Percentiles rank a stretch among this genome's conserved stretches.
These are phyloP conservation scores for Machaerirhynchus nigripectus DNA, from an alignment of 2,113 vertebrate genomes.

Conservation along the genomic window DNA sequence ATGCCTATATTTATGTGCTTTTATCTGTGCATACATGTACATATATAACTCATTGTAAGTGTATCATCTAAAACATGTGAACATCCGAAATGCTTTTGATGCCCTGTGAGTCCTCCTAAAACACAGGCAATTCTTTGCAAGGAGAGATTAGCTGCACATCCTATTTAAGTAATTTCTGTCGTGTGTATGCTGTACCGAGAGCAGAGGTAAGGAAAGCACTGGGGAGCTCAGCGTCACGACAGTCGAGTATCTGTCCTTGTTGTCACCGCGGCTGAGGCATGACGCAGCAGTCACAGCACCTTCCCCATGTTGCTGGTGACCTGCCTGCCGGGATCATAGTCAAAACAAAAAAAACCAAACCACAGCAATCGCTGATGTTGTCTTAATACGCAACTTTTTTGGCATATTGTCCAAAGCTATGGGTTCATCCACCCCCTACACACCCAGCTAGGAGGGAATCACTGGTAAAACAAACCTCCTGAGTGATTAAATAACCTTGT, in stretches of 20 bases:
- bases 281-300: not conserved
- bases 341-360: not conserved
- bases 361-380: not conserved
- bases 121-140: not conserved
- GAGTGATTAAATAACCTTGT: not conserved
- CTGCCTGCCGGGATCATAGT: not conserved
- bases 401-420: not conserved
- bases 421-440: not conserved
- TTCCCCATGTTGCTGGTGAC: not conserved
- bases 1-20: not conserved
- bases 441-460: not conserved
- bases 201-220: not conserved
- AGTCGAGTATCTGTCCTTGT: not conserved
- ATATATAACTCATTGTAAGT: not conserved
- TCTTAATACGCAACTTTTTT: not conserved
- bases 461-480: not conserved
- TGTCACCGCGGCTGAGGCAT: accelerated
- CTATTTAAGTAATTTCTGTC: not conserved
- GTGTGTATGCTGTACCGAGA: accelerated
- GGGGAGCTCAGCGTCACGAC: accelerated
- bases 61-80: not conserved
- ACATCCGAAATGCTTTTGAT: not conserved
- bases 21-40: not conserved
- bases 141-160: not conserved
- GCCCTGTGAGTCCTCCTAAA: not conserved